These are phyloP conservation scores for Drosophila triauraria DNA, from an alignment of 1,140 invertebrate genomes.

Conservation along the genomic window DNA sequence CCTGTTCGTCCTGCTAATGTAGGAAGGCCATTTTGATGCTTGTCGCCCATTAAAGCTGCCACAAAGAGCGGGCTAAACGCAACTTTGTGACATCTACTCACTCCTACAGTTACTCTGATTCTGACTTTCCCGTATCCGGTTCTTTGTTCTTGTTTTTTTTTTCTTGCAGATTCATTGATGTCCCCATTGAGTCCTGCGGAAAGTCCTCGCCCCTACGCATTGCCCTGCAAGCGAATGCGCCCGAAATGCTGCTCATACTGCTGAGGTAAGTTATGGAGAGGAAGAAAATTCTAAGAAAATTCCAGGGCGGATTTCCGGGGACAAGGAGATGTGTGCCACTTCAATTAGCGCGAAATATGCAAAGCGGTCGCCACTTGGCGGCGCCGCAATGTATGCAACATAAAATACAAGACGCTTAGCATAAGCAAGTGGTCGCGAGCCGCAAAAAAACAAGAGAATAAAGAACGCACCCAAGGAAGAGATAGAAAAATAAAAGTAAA, in stretches of 20 bases:
- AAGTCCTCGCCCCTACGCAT: slow-evolving; percentile 89
- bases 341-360: slow-evolving; percentile 79
- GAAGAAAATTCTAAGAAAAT: neutral
- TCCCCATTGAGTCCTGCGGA: slow-evolving; percentile 92
- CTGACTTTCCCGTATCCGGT: slow-evolving; percentile 20
- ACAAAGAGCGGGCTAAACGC: slow-evolving; percentile 50
- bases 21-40: slow-evolving; percentile 39
- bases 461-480: slow-evolving; percentile 11
- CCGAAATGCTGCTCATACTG: slow-evolving; percentile 90
- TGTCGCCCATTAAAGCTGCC: slow-evolving; percentile 59
- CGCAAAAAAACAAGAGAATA: slow-evolving; percentile 19
- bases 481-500: slow-evolving; percentile 33
- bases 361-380: slow-evolving; percentile 66
- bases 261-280: slow-evolving; percentile 85
- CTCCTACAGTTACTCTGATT: slow-evolving; percentile 8
- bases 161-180: slow-evolving; percentile 89
- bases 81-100: slow-evolving; percentile 38
- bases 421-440: slow-evolving; percentile 71
- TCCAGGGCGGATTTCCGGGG: neutral
- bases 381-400: slow-evolving; percentile 69
- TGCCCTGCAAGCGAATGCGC: slow-evolving; percentile 89
- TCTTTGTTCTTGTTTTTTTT: slow-evolving; percentile 20
- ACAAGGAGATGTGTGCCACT: slow-evolving; percentile 37
- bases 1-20: slow-evolving; percentile 51
- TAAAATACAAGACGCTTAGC: slow-evolving; percentile 74